Evolutionary conservation across 2,888 invertebrate species (phyloP).

Genomic region (Drosophila subquinaria): DNA sequence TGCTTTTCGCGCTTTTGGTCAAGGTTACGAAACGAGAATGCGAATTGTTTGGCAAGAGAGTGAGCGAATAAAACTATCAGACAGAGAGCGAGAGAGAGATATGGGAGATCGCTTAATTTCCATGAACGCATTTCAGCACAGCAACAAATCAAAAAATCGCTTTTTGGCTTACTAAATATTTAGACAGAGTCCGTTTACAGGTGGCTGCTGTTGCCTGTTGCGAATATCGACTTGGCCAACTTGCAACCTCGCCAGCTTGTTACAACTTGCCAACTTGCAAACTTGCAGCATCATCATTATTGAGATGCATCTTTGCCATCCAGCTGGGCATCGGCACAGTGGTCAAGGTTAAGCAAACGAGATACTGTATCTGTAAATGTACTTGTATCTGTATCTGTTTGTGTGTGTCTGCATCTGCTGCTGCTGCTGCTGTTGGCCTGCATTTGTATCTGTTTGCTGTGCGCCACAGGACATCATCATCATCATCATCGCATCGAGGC

Average conservation of each 20-base stretch:
- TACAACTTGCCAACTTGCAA: constrained; percentile 25
- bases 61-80: neutral
- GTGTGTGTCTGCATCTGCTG: constrained; percentile 22
- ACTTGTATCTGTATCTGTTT: neutral
- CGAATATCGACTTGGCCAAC: constrained; percentile 37
- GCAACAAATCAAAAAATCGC: constrained; percentile 71
- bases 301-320: constrained; percentile 38
- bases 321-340: constrained; percentile 69
- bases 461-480: constrained; percentile 80
- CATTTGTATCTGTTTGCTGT: constrained; percentile 41
- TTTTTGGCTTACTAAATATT: constrained; percentile 60
- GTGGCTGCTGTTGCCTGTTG: constrained; percentile 54
- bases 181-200: constrained; percentile 74
- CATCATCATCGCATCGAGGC: constrained; percentile 72
- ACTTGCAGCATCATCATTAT: constrained; percentile 71
- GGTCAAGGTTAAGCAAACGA: constrained; percentile 76
- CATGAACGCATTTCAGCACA: constrained; percentile 69
- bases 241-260: constrained; percentile 36
- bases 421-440: constrained; percentile 13
- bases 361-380: constrained; percentile 30
- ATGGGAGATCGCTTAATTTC: constrained; percentile 47
- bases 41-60: neutral
- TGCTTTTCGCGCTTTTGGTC: constrained; percentile 43
- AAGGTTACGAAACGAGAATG: constrained; percentile 43
- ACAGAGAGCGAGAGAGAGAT: neutral